Base-by-base conservation (phyloP, 2,797 vertebrate species). In the Huso huso region DNA sequence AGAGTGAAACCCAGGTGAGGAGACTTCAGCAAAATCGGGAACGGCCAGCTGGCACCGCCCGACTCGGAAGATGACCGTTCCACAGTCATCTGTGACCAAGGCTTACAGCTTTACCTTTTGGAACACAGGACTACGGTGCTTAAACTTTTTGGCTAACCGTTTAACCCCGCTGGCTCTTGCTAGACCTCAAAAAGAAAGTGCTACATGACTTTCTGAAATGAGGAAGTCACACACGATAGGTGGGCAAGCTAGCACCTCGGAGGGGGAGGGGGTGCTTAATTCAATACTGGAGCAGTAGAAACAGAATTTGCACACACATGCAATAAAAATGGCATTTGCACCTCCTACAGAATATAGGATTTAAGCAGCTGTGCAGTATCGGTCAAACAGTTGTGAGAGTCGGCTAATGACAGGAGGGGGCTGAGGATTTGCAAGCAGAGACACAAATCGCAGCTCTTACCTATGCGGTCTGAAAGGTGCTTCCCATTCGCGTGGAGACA, bases 401-500 rank as follows among this genome's bases (percentile, higher is more conserved):
- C 69, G 57, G 66, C 68, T 48, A 71, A 60, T 71, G 73, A 78
- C 65, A 70, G 50, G 69, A 75, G 68, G 15, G 53, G 53, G 8
- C 13, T 61, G 55, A 51, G 66, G 66, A 37, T 37, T 37, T 37
- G 68, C 78, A 81, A 81, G 72, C 63, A 67, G 74, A 69, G 52
- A 65, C 80, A 81, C 77, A 18, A 80, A 85, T 77, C 79, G 71
- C 71, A 76, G 74, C 66, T 82, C 90, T 97, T 81, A 96, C 94
- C 93, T 52, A 95, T 85, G 63, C 84, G 60, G 64, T 81, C 82
- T 57, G 93, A 93, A 70, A 95, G 88, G 13, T 94, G 91, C 71
- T 92, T 94, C 75, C 94, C 95, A 68, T 92, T 92, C 68, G 94
- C 93, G 57, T 90, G 92, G 80, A 97, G 86, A 80, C 94, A 97